Conservation (phyloP, 2,797 vertebrate species). For the Petrocephalus sullivani region DNA sequence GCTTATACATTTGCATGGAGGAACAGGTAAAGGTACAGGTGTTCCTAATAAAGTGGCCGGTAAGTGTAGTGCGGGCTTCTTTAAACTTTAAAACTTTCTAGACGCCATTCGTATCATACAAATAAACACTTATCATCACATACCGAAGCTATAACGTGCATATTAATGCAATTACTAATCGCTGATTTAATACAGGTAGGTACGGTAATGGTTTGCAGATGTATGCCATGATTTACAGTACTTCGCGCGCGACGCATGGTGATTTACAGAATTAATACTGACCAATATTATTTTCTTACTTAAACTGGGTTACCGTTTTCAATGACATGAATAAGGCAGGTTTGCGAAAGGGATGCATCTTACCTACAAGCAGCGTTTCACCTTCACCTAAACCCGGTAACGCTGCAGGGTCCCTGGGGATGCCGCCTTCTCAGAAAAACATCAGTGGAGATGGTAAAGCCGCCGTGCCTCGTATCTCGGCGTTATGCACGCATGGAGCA, state of each 20-base stretch:
- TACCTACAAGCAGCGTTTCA: constrained; percentile 31
- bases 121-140: background rate
- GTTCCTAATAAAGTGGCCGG: background rate
- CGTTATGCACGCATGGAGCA: constrained; percentile 31
- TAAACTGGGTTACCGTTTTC: background rate
- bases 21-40: background rate
- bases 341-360: constrained; percentile 11
- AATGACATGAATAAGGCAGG: background rate
- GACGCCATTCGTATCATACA: background rate
- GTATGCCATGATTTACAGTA: background rate
- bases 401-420: constrained; percentile 1
- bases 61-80: background rate
- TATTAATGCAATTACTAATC: background rate
- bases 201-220: background rate
- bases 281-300: background rate
- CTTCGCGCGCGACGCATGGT: background rate
- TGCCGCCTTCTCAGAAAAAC: constrained; percentile 26
- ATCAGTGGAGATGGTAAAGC: constrained; percentile 20
- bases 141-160: background rate
- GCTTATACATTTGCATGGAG: background rate
- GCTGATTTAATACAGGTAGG: background rate
- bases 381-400: constrained; percentile 21
- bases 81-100: constrained; percentile 4
- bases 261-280: background rate
- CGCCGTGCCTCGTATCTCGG: background rate